Evolutionary conservation across 1,140 invertebrate species (phyloP).

Genomic region (Potamilus streckersoni): DNA sequence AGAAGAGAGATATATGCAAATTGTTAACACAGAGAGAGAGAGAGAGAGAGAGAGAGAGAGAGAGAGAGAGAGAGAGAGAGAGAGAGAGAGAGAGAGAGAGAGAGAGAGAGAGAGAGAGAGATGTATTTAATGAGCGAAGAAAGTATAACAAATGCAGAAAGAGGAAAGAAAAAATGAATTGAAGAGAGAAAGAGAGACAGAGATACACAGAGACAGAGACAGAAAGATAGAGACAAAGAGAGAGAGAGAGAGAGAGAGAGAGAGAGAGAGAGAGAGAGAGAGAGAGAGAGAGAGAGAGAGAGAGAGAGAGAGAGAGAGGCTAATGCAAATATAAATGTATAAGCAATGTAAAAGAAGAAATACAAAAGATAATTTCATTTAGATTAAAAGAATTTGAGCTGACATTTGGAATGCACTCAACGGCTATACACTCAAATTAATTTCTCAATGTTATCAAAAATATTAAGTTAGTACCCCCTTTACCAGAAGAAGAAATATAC

Average conservation of each 20-base stretch:
- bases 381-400: too few relatives aligned
- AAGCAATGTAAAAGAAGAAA: background rate
- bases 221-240: background rate
- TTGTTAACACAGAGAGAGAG: too few relatives aligned
- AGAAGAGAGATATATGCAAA: too few relatives aligned
- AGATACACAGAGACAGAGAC: too few relatives aligned
- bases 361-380: background rate
- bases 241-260: background rate
- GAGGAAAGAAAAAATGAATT: background rate
- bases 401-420: too few relatives aligned
- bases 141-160: too few relatives aligned
- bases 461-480: too few relatives aligned
- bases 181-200: too few relatives aligned
- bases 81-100: accelerated
- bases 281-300: background rate
- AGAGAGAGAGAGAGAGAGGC: background rate
- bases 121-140: too few relatives aligned
- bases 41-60: accelerated
- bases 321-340: background rate
- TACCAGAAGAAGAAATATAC: too few relatives aligned
- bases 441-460: too few relatives aligned
- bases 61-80: background rate
- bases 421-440: too few relatives aligned
- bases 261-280: background rate
- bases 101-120: background rate